A percentile compares a stretch with the other conserved stretches of the same genome.
These are phyloP conservation scores for Musca vetustissima DNA, from an alignment of 1,140 invertebrate genomes.

Conservation along the genomic window DNA sequence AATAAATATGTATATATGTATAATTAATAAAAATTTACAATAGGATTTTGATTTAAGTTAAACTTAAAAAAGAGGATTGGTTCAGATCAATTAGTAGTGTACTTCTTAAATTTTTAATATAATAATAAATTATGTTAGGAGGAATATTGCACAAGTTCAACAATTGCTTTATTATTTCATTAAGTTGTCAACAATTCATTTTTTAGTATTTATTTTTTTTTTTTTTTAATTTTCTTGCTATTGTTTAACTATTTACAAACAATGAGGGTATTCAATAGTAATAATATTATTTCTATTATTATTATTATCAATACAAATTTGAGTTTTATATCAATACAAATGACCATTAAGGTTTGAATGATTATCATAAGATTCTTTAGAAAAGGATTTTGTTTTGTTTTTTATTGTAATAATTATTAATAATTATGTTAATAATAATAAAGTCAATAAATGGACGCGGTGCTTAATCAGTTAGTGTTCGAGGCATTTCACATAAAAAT, in stretches of 20 bases:
- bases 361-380: slow-evolving; percentile 21
- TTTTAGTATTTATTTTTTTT: not conserved
- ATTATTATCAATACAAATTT: no score
- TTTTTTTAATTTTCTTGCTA: not conserved
- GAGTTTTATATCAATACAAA: not conserved
- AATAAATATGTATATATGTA: not conserved
- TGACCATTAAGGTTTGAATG: slow-evolving; percentile 11
- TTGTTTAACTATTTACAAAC: slow-evolving; percentile 9
- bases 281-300: no score
- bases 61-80: slow-evolving; percentile 7
- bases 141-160: slow-evolving; percentile 4
- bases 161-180: not conserved
- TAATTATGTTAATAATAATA: no score
- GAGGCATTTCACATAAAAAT: slow-evolving; percentile 6
- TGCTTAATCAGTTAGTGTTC: not conserved
- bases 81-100: not conserved
- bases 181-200: slow-evolving; percentile 15
- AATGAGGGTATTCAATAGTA: not conserved
- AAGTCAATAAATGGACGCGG: slow-evolving; percentile 14
- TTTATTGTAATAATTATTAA: not conserved
- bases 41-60: slow-evolving; percentile 11
- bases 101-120: not conserved
- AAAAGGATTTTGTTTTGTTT: slow-evolving; percentile 13
- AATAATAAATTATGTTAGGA: not conserved
- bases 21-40: slow-evolving; percentile 17